These are phyloP conservation scores for Empis livida DNA, from an alignment of 2,888 invertebrate genomes.

Conservation along the genomic window DNA sequence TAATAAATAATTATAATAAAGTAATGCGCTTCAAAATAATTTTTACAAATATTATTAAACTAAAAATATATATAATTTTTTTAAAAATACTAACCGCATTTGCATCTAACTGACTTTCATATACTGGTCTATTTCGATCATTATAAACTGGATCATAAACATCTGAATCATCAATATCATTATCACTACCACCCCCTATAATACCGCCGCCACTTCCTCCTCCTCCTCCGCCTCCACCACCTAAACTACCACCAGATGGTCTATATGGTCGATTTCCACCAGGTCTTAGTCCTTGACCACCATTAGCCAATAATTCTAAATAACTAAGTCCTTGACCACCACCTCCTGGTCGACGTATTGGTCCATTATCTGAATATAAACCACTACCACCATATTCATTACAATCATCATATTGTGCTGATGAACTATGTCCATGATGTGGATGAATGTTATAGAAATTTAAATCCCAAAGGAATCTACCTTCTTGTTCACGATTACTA, in stretches of 20 bases:
- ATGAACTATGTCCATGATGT: not conserved
- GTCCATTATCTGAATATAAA: constrained; percentile 1
- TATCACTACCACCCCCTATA: not conserved
- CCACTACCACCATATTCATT: constrained; percentile 13
- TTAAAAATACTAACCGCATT: no score
- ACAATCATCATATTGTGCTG: constrained; percentile 3
- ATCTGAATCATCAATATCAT: not conserved
- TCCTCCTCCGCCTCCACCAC: not conserved
- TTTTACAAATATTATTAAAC: no score
- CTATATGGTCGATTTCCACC: no score
- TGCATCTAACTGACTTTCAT: not conserved
- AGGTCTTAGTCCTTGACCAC: constrained; percentile 7
- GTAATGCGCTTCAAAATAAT: no score
- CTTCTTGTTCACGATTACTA: constrained; percentile 1
- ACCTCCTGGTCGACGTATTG: no score
- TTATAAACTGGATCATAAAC: not conserved
- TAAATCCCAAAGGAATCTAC: constrained; percentile 11
- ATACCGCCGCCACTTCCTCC: not conserved
- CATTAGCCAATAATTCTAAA: constrained; percentile 3
- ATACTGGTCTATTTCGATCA: not conserved
- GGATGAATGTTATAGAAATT: constrained; percentile 7
- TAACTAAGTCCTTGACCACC: not conserved
- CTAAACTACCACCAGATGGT: constrained; percentile 2
- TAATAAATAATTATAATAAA: not conserved
- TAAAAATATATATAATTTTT: no score